Evolutionary conservation across 2,113 vertebrate genomes (phyloP).

Genomic region (Thalassoma bifasciatum): DNA sequence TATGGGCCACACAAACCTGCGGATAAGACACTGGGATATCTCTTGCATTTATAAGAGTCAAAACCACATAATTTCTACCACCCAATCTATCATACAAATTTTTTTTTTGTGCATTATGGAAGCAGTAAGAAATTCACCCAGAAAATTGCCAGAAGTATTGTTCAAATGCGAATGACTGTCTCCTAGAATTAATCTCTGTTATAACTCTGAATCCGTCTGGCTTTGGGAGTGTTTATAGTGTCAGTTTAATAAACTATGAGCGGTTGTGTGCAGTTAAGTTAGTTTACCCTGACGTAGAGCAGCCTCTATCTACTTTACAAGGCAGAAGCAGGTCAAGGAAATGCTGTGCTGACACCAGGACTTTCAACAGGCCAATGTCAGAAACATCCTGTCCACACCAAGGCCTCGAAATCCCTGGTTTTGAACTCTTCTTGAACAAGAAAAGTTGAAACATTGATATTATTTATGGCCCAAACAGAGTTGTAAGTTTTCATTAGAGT

Average conservation of each 20-base stretch:
- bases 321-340: constrained; percentile 27
- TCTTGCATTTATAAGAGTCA: too few relatives aligned
- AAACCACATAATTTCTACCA: too few relatives aligned
- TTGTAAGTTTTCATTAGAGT: not conserved
- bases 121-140: too few relatives aligned
- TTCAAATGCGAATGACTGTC: too few relatives aligned
- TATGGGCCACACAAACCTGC: too few relatives aligned
- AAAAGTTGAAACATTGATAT: not conserved
- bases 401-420: not conserved
- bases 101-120: too few relatives aligned
- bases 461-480: not conserved
- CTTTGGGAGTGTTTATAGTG: not conserved
- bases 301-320: not conserved
- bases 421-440: not conserved
- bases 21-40: too few relatives aligned
- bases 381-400: constrained; percentile 4
- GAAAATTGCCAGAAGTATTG: too few relatives aligned
- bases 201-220: too few relatives aligned
- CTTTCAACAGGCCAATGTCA: not conserved
- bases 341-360: constrained; percentile 36
- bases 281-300: constrained; percentile 6
- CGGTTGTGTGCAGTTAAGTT: not conserved
- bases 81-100: too few relatives aligned
- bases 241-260: not conserved
- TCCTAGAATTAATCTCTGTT: too few relatives aligned